Evolutionary conservation across 2,888 invertebrate genomes (phyloP).

Genomic region (Macropis europaea): DNA sequence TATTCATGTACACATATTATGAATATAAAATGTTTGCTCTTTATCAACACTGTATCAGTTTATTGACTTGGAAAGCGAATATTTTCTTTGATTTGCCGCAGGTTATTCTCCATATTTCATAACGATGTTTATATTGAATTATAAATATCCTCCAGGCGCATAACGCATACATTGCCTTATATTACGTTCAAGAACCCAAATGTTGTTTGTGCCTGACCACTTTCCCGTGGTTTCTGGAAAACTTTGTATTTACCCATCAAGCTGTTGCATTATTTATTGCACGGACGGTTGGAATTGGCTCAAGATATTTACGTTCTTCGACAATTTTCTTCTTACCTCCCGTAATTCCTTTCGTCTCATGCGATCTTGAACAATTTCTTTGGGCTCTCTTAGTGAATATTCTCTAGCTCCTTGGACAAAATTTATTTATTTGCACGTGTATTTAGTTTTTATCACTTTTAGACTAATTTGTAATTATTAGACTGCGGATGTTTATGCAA

Average conservation of each 20-base stretch:
- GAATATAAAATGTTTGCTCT: too few species aligned
- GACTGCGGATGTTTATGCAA: too few species aligned
- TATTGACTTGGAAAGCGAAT: too few species aligned
- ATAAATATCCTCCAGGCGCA: neutral
- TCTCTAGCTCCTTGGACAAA: neutral
- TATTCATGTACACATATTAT: too few species aligned
- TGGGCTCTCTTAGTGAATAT: constrained; percentile 9
- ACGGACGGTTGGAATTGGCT: neutral
- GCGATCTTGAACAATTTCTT: constrained; percentile 8
- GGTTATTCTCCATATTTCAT: too few species aligned
- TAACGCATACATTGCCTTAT: neutral
- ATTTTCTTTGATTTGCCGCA: too few species aligned
- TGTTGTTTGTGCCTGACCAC: neutral
- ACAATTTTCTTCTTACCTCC: constrained; percentile 10
- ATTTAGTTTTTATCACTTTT: neutral
- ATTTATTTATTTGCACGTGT: neutral
- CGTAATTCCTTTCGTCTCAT: constrained; percentile 12
- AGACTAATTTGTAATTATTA: too few species aligned
- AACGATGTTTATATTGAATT: constrained; percentile 13
- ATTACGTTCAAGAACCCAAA: neutral
- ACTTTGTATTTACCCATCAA: too few species aligned
- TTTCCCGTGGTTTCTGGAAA: neutral
- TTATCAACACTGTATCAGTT: too few species aligned
- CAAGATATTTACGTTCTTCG: constrained; percentile 29
- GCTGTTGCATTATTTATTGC: constrained; percentile 36